A percentile compares a stretch with the other conserved stretches of the same genome.
Conservation (phyloP, 2,113 vertebrate species). For the Brevimyrus niger region DNA sequence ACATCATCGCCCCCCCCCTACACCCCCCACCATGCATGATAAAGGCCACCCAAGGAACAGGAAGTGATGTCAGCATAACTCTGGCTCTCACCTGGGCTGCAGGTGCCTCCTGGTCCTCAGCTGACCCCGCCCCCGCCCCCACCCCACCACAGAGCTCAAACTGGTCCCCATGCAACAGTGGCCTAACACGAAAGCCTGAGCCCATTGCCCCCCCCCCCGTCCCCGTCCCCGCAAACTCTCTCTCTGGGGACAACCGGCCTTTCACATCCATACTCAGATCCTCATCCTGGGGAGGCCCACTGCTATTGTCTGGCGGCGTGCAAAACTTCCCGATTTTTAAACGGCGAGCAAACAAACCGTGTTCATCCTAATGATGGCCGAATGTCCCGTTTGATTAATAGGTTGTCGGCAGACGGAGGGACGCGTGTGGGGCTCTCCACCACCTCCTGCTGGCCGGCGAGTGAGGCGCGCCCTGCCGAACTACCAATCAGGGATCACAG, state of each 20-base stretch:
- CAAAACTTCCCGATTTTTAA: neutral
- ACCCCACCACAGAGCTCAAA: constrained; percentile 47
- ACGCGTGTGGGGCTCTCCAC: neutral
- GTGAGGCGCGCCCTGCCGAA: neutral
- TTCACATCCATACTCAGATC: neutral
- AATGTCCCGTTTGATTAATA: neutral
- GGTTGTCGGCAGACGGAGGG: neutral
- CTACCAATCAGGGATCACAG: neutral
- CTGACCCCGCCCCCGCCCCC: constrained; percentile 41
- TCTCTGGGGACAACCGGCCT: neutral
- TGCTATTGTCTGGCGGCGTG: neutral
- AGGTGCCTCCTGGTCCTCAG: constrained; percentile 47
- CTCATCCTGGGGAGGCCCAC: neutral
- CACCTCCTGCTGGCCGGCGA: neutral
- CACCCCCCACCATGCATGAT: neutral
- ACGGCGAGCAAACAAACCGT: neutral
- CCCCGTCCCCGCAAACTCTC: neutral
- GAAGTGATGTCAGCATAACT: neutral
- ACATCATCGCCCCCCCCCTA: neutral
- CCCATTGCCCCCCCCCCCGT: constrained; percentile 38
- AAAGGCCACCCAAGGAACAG: neutral
- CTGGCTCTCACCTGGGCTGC: constrained; percentile 17
- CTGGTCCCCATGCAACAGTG: constrained; percentile 18
- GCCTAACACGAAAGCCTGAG: constrained; percentile 45
- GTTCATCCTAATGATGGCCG: neutral